These are phyloP conservation scores for Plutomurus gul DNA, from an alignment of 1,140 invertebrate genomes.

Conservation along the genomic window DNA sequence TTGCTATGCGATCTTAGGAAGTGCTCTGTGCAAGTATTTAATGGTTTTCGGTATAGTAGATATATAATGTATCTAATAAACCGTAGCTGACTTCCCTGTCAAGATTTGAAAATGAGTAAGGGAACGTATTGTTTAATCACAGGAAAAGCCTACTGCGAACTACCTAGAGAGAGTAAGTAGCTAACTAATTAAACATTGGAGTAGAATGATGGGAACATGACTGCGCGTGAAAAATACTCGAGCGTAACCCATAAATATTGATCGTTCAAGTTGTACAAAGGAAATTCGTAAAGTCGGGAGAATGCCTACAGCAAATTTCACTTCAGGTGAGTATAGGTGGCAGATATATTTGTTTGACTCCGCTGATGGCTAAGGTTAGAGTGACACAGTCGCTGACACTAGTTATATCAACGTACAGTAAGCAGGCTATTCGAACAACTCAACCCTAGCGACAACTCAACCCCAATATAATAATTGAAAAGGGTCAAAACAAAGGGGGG, in stretches of 20 bases:
- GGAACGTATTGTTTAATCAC: constrained; percentile 14
- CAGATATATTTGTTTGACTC: not conserved
- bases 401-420: no score
- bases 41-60: no score
- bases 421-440: no score
- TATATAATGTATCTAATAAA: no score
- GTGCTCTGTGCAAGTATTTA: no score
- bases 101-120: constrained; percentile 9
- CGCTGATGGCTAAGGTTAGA: no score
- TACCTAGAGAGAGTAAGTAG: not conserved
- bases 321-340: constrained; percentile 1
- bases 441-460: no score
- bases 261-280: constrained; percentile 21
- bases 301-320: not conserved
- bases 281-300: constrained; percentile 12
- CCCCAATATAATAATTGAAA: no score
- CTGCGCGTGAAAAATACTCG: not conserved
- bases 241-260: constrained; percentile 29
- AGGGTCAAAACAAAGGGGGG: no score
- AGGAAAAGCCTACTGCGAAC: not conserved
- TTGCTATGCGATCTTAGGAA: no score
- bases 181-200: not conserved
- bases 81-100: no score
- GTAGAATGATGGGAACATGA: not conserved
- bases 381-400: no score